Conservation (phyloP, 2,888 invertebrate genomes). For the Clanis bilineata region DNA sequence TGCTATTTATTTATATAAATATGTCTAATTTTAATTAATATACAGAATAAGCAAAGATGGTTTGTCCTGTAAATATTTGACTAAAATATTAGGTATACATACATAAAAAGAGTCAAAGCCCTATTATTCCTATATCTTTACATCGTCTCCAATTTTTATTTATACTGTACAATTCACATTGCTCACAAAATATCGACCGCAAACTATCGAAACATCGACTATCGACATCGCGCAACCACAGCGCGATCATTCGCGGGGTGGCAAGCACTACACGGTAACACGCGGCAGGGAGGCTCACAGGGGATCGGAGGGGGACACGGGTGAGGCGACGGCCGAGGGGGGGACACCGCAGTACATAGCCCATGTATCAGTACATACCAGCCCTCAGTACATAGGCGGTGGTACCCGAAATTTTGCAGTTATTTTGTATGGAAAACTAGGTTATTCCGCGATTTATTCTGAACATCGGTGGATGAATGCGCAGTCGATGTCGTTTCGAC, state of each 20-base stretch:
- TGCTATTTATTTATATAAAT: too few relatives aligned
- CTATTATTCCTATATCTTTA: too few relatives aligned
- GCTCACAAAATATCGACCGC: background rate
- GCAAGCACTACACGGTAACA: constrained; percentile 65
- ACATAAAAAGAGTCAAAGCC: too few relatives aligned
- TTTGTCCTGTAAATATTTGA: too few relatives aligned
- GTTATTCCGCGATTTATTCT: constrained; percentile 67
- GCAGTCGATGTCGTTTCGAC: constrained; percentile 19
- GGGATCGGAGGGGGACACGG: constrained; percentile 33
- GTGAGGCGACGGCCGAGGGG: constrained; percentile 50
- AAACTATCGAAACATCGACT: constrained; percentile 41
- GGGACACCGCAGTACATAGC: constrained; percentile 66
- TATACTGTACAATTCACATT: too few relatives aligned
- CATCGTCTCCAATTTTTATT: too few relatives aligned
- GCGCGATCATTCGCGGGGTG: constrained; percentile 70
- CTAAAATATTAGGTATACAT: too few relatives aligned
- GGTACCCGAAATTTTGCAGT: constrained; percentile 79
- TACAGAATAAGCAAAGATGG: too few relatives aligned
- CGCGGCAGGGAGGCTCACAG: constrained; percentile 46
- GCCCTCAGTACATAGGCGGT: constrained; percentile 63
- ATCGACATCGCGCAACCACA: constrained; percentile 60
- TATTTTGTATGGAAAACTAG: constrained; percentile 81
- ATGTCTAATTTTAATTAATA: too few relatives aligned
- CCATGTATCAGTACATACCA: constrained; percentile 71
- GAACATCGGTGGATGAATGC: constrained; percentile 31